Base-by-base conservation (phyloP, 1,140 invertebrate species). In the Drosophila watanabei region DNA sequence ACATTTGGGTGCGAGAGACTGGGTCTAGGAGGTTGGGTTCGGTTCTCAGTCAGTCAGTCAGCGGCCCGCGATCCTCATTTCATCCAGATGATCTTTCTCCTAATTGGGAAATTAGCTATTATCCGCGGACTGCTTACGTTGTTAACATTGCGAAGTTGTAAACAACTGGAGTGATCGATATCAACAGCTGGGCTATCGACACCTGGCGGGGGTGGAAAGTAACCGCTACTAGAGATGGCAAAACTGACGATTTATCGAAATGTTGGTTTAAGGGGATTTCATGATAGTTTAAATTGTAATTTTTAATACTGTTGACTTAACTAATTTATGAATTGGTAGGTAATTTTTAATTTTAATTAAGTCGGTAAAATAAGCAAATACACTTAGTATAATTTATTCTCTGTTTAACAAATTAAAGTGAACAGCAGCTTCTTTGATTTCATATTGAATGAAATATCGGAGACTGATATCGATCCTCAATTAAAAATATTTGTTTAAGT, bases 1-100 rank as follows among this genome's bases (percentile, higher is more conserved):
- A 62, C 91, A 92, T 92, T 71, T 69, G 63, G 75, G 37, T 52
- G 52, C 35, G 20, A 28, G 20, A 28, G 32, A 60, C 41, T 72
- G 51, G 60, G 57, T 69, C 20, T 32, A 28, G 69, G 76, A 30
- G 49, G 46, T 45, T 33, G 52, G 43, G 48, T 30, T 30, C n/a
- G 43, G 41, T 56, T 24, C 24, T 24, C 24, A 24, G 24, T 65
- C 18, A 24, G 24, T 65, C 18, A 30, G 63, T 60, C 37, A 79
- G 57, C 75, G 51, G 52, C 41, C 28, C 54, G 57, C 30, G 45
- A 45, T 56, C 63, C 81, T 56, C 86, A 89, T 90, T 69, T 39
- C 35, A 57, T 69, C 24, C 39, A 59, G 60, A 78, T 57, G 48
- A 43, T 65, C 54, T 24, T 24, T 54, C 58, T 45, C 57, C 63